A percentile compares a stretch with the other conserved stretches of the same genome.
Conservation (phyloP, 2,113 vertebrate species). For the Prunella fulvescens region DNA sequence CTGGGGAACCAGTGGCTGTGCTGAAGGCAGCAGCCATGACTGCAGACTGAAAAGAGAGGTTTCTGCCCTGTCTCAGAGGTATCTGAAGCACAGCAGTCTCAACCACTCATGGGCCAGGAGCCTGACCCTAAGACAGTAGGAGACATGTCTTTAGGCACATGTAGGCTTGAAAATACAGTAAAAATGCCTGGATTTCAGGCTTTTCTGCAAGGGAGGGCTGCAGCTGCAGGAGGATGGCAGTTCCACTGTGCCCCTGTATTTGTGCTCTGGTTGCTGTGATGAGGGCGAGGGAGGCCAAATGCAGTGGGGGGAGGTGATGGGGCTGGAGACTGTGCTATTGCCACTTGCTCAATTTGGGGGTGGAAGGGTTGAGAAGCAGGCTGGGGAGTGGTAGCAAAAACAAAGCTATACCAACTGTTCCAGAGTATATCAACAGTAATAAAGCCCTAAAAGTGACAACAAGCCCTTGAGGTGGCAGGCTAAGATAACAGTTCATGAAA, state of each 20-base stretch:
- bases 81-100: not conserved
- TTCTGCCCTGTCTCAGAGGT: not conserved
- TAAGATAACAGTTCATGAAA: constrained; percentile 10
- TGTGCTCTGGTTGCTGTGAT: not conserved
- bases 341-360: not conserved
- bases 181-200: not conserved
- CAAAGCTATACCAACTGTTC: not conserved
- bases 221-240: not conserved
- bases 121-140: not conserved
- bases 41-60: not conserved
- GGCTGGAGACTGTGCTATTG: not conserved
- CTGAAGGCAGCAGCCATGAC: not conserved
- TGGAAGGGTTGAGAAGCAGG: not conserved
- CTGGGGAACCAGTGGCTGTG: not conserved
- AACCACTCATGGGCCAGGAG: not conserved
- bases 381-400: not conserved
- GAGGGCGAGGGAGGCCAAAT: not conserved
- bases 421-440: not conserved
- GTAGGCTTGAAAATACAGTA: not conserved
- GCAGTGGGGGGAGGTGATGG: not conserved
- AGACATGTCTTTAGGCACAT: not conserved
- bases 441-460: not conserved
- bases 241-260: not conserved
- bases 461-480: not conserved
- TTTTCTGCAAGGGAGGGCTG: not conserved